Conservation (phyloP, 37 sponge, comb jelly and placozoan species). For the Hexactinellida sp. region DNA sequence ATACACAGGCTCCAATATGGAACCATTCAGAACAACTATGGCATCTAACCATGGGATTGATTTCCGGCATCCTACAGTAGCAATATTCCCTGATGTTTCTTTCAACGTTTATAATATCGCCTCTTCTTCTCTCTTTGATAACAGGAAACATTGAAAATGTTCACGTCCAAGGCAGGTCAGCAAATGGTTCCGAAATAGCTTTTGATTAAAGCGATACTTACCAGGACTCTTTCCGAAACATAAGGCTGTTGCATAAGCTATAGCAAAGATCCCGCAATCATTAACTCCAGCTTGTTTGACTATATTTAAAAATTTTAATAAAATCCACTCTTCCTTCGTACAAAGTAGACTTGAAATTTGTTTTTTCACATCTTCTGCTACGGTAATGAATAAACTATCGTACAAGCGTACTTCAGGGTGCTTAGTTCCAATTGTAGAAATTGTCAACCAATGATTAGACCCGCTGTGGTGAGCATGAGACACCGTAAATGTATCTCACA, state of each 20-base stretch:
- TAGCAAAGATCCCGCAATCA: background rate
- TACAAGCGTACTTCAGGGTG: background rate
- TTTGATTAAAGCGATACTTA: no score
- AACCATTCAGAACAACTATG: background rate
- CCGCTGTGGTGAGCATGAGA: no score
- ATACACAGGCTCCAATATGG: background rate
- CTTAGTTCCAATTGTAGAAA: no score
- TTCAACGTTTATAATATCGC: background rate
- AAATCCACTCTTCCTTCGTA: background rate
- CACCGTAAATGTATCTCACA: no score
- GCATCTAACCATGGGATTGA: background rate
- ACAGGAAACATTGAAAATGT: background rate
- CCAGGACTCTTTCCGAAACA: no score
- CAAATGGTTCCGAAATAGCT: no score
- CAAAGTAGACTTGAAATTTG: background rate
- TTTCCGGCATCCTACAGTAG: no score
- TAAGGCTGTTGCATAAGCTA: background rate
- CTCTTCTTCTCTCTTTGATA: background rate
- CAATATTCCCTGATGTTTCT: background rate
- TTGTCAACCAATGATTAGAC: no score
- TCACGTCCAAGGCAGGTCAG: background rate
- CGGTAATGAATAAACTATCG: background rate
- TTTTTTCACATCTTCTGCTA: background rate
- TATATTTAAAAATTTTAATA: no score
- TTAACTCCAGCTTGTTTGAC: no score